Base-by-base conservation (phyloP, 2,888 invertebrate genomes). In the Catocala sponsa region DNA sequence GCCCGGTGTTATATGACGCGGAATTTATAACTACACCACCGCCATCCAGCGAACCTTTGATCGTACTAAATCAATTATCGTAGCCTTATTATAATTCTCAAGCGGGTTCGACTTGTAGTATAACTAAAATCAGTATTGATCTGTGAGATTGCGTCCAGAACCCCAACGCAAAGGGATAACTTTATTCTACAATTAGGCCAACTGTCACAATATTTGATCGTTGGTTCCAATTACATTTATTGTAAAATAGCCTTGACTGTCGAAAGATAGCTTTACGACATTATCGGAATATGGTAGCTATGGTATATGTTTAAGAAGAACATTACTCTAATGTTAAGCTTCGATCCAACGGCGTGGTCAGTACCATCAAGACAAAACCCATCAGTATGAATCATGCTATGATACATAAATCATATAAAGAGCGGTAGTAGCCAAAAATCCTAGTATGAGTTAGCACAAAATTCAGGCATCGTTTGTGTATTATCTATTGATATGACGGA, bases 1-100 rank as follows among this genome's bases (percentile, higher is more conserved):
- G 68, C 58, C 49, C 47, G 51, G 79, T 79, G 68, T 83, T 85
- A 85, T 78, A 89, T 88, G 87, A 68, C 69, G 81, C 82, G 78
- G 83, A 79, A 81, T 81, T 74, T 70, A 67, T 63, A 25, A 11
- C 41, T 42, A n/a, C 43, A 47, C 44, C 43, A 15, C 41, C 52
- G 52, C 41, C 42, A 42, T 9, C 4, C 35, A 54, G 25, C 41
- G 9, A 42, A 43, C 9, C 25, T 43, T 33, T 53, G 11, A 44
- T 13, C 15, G 15, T 46, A 46, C 46, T 15, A 46, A 46, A 13
- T 46, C 46, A 6, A 46, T 46, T 15, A 12, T 4, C 46, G 4
- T 5, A 46, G 42, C n/a, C n/a, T 5, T 42, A 42, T n/a, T 42
- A 42, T 42, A 42, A n/a, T 42, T 42, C 35, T 6, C 35, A 38